These are phyloP conservation scores for Andrena minutula DNA, from an alignment of 2,888 invertebrate species.

Conservation along the genomic window DNA sequence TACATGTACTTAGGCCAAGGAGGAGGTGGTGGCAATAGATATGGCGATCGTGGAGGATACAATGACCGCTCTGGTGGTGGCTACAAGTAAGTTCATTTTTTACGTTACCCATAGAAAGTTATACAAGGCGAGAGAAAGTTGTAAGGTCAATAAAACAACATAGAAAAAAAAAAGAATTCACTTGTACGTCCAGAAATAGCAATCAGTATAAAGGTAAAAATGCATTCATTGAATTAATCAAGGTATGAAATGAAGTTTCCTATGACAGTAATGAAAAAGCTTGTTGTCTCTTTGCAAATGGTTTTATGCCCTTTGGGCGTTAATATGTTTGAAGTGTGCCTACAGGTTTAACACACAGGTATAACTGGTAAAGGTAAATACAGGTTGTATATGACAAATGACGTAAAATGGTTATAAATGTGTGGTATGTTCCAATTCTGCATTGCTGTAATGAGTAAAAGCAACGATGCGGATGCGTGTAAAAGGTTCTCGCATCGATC, in stretches of 20 bases:
- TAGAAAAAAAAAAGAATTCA: constrained; percentile 33
- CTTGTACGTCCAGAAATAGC: constrained; percentile 47
- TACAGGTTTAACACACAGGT: constrained; percentile 85
- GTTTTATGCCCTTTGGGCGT: constrained; percentile 81
- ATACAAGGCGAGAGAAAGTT: constrained; percentile 50
- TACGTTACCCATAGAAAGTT: constrained; percentile 35
- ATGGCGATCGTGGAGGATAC: constrained; percentile 86
- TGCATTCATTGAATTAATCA: constrained; percentile 63
- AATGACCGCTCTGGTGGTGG: constrained; percentile 83
- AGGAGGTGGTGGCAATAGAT: constrained; percentile 82
- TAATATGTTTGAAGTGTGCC: constrained; percentile 85
- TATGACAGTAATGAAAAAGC: constrained; percentile 73
- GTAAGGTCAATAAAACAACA: constrained; percentile 25
- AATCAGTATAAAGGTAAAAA: constrained; percentile 64
- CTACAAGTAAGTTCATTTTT: constrained; percentile 83
- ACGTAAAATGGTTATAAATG: constrained; percentile 79
- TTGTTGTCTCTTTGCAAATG: constrained; percentile 76
- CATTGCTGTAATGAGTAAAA: constrained; percentile 56
- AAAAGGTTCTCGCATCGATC: constrained; percentile 61
- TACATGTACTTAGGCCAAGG: constrained; percentile 85
- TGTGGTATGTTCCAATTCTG: constrained; percentile 69
- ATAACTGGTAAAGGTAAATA: constrained; percentile 83
- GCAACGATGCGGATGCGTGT: constrained; percentile 45
- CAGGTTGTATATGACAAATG: constrained; percentile 84
- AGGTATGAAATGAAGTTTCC: constrained; percentile 76